Evolutionary conservation across 2,888 invertebrate genomes (phyloP).

Genomic region (Sarcophaga variegata): DNA sequence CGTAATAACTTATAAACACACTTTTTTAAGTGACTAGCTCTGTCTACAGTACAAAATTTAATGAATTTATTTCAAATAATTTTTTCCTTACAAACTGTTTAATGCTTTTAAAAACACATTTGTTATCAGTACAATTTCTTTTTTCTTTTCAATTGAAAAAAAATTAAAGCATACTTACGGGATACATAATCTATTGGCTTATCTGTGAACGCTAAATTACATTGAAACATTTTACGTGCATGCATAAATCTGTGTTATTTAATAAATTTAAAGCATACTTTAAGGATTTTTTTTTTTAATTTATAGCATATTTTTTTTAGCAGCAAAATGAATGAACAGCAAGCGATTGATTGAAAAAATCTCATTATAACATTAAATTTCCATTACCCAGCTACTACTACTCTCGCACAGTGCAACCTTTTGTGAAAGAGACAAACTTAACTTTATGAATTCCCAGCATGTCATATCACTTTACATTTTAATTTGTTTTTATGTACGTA

Average conservation of each 20-base stretch:
- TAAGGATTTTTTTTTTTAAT: not conserved
- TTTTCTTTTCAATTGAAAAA: not conserved
- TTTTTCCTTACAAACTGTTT: no score
- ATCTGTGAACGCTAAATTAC: not conserved
- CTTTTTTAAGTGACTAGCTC: no score
- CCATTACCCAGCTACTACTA: not conserved
- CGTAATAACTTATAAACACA: no score
- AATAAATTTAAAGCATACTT: conserved; percentile 4
- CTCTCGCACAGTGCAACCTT: not conserved
- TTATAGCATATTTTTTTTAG: conserved; percentile 25
- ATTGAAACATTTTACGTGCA: not conserved
- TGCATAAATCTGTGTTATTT: not conserved
- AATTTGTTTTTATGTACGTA: not conserved
- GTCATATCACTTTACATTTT: conserved; percentile 20
- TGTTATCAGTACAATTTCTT: no score
- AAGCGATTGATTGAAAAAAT: conserved; percentile 3
- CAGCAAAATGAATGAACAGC: not conserved
- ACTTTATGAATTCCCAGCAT: conserved; percentile 28
- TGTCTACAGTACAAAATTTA: no score
- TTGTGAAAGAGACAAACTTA: conserved; percentile 22
- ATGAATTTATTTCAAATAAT: not conserved
- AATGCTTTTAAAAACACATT: no score
- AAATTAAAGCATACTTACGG: not conserved
- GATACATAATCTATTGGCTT: not conserved
- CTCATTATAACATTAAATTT: conserved; percentile 6